Conservation (phyloP, 2,113 vertebrate genomes). For the Lophius piscatorius region DNA sequence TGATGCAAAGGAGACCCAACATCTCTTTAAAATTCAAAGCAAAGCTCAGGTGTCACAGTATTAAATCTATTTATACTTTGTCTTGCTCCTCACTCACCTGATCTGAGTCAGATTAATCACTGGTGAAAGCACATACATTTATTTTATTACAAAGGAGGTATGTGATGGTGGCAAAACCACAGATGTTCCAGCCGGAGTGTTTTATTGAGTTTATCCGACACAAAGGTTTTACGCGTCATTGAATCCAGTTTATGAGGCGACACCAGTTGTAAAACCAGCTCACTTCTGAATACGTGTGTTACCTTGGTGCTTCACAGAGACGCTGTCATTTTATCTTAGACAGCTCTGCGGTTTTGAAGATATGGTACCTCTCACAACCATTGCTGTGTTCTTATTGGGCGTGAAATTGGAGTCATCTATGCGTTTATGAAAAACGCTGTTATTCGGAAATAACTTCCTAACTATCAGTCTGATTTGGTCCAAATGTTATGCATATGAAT, state of each 20-base stretch:
- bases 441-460: no score
- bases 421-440: not conserved
- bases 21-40: not conserved
- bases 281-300: slow-evolving; percentile 12
- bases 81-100: not conserved
- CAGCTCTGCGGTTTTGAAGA: slow-evolving; percentile 1
- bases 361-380: not conserved
- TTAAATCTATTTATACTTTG: not conserved
- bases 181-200: slow-evolving; percentile 20
- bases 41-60: not conserved
- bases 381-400: slow-evolving; percentile 10
- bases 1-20: not conserved
- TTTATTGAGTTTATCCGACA: slow-evolving; percentile 23
- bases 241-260: slow-evolving; percentile 19
- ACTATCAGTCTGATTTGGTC: no score
- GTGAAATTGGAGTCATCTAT: slow-evolving; percentile 18
- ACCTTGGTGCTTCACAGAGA: slow-evolving; percentile 2
- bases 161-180: not conserved
- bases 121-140: no score
- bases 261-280: not conserved
- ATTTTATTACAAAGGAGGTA: no score
- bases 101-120: no score
- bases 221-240: slow-evolving; percentile 43
- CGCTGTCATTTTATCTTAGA: not conserved
- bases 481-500: no score